Base-by-base conservation (phyloP, 2,888 invertebrate species). In the Campoplex nolae region DNA sequence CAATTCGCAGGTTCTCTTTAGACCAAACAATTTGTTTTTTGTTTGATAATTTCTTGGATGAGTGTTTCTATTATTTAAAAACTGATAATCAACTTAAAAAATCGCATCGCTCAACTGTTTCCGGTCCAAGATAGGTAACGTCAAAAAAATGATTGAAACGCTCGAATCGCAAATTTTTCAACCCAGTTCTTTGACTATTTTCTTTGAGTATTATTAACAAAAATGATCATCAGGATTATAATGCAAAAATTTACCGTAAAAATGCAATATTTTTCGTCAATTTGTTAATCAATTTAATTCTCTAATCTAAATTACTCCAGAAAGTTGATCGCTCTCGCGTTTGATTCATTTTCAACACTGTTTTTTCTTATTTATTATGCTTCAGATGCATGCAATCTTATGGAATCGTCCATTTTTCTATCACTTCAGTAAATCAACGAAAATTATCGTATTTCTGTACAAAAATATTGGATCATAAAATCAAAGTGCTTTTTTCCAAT, bases 1-100 rank as follows among this genome's bases (percentile, higher is more conserved):
- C 82, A 80, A 79, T 87, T 87, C 38, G 67, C 82, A n/a, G 82
- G 78, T 71, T 78, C 84, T 51, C 83, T 75, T n/a, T 84, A 84
- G 42, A 51, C 48, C 70, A 58, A 13, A 74, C 32, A 3, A 18
- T 42, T 45, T 35, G n/a, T 28, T 58, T 48, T 23, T 51, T 76
- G 9, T 11, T 71, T 18, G 51, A 51, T 51, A 51, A 51, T 51
- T 11, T 3, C 16, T 51, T 16, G 18, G 3, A 16, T 51, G 2
- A 51, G 51, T 51, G 4, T 51, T 16, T 51, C 4, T 0, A 18
- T 51, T 18, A 51, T 18, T 16, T 51, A 18, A 51, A 51, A 51
- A 18, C 16, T 51, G 51, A 51, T 2, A 51, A 18, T 51, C 6
- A 18, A 16, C 11, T 51, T 16, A 16, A 51, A 51, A 16, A 48